Conservation (phyloP, 2,797 vertebrate species). For the Cottoperca gobio region DNA sequence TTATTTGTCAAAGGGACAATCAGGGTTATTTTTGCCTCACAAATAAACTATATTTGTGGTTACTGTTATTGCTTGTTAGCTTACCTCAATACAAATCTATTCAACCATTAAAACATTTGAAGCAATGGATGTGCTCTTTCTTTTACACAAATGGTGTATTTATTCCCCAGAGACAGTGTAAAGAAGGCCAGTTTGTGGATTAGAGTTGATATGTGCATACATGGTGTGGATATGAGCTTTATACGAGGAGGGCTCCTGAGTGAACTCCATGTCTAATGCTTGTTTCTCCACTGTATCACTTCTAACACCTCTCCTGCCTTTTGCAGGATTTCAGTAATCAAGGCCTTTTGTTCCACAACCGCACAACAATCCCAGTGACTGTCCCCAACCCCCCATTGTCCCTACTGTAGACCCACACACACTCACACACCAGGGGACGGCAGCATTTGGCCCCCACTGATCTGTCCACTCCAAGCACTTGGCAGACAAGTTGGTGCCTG, state of each 20-base stretch:
- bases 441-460: slow-evolving; percentile 80
- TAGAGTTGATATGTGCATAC: slow-evolving; percentile 73
- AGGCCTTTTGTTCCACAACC: slow-evolving; percentile 85
- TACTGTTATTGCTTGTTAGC: not conserved
- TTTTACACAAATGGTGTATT: not conserved
- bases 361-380: slow-evolving; percentile 69
- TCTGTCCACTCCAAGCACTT: slow-evolving; percentile 56
- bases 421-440: slow-evolving; percentile 64
- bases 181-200: slow-evolving; percentile 66
- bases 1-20: slow-evolving; percentile 43
- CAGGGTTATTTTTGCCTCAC: not conserved
- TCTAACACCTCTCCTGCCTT: slow-evolving; percentile 85
- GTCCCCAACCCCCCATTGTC: slow-evolving; percentile 53
- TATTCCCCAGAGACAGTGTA: not conserved
- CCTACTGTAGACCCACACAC: slow-evolving; percentile 64
- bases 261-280: slow-evolving; percentile 59
- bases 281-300: slow-evolving; percentile 77
- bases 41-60: not conserved
- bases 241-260: slow-evolving; percentile 51
- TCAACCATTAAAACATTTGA: no score
- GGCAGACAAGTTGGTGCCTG: slow-evolving; percentile 79
- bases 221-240: slow-evolving; percentile 69
- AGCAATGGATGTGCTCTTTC: not conserved
- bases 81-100: no score
- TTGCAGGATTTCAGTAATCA: slow-evolving; percentile 89